Evolutionary conservation across 1,140 invertebrate species (phyloP), one percentile per base, ranked within the genome.

Genomic region (Heliconius hermathena): DNA sequence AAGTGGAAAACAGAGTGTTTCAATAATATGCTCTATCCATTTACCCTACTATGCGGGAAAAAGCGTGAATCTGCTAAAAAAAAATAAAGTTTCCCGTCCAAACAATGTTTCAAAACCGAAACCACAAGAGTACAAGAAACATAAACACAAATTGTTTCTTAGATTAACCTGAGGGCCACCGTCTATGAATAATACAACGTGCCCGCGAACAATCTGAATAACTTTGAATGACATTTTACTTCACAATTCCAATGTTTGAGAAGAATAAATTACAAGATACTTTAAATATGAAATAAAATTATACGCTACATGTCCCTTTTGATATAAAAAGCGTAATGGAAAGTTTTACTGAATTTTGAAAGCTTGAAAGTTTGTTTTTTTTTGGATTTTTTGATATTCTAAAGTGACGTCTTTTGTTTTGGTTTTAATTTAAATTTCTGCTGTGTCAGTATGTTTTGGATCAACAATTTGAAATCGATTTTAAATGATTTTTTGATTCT

Each of bases 181-280:
- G 54, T n/a, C 52, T n/a, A 57, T 57, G 54, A 57, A 57, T 57
- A 57, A 57, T 57, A 57, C 54, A 57, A 57, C 54, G 54, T 9
- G n/a, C 54, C 54, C 54, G 54, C n/a, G 54, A 57, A 57, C 54
- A n/a, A 57, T n/a, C 54, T 57, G 54, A 57, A 57, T 57, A 57
- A 57, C 54, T 57, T 57, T 57, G 54, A 57, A 57, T 57, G 54
- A 57, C 54, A 57, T 57, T 57, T 57, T 20, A 57, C n/a, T 57
- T 57, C 54, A 9, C 54, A n/a, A 57, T 57, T 57, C 54, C 54
- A 57, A 57, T 57, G 54, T 57, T 57, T n/a, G 8, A 57, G 54
- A 57, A 18, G 54, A 57, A 57, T 57, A 57, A 57, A 57, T 57
- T 57, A 57, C 54, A 57, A 57, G 54, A 57, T 57, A 57, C 54